Evolutionary conservation across 1,140 invertebrate species (phyloP).

Genomic region (Conopomorpha cramerella): DNA sequence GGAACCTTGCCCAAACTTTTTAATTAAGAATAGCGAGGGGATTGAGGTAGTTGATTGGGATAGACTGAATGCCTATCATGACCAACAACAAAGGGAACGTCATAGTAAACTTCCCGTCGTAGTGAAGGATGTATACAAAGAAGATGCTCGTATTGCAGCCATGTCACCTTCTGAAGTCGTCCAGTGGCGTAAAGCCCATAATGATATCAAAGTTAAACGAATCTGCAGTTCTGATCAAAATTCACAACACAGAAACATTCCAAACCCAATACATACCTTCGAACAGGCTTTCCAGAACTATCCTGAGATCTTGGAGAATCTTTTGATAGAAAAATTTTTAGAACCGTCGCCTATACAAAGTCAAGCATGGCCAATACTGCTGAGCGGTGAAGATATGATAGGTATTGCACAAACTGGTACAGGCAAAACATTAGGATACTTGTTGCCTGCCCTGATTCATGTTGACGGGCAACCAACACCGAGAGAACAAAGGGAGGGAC

Average conservation of each 20-base stretch:
- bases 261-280: constrained; percentile 84
- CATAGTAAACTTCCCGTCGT: constrained; percentile 70
- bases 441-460: constrained; percentile 88
- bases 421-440: constrained; percentile 88
- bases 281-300: constrained; percentile 83
- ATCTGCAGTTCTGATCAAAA: constrained; percentile 56
- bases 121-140: constrained; percentile 84
- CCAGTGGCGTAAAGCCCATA: constrained; percentile 65
- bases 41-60: constrained; percentile 40
- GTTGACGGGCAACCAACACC: constrained; percentile 79
- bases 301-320: constrained; percentile 83
- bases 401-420: constrained; percentile 95
- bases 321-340: constrained; percentile 79
- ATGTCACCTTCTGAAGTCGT: constrained; percentile 68
- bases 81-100: constrained; percentile 56
- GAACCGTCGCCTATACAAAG: constrained; percentile 89
- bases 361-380: constrained; percentile 87
- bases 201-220: constrained; percentile 73
- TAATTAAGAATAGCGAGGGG: constrained; percentile 23
- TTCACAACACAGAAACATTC: constrained; percentile 60
- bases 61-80: constrained; percentile 48
- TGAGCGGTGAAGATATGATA: constrained; percentile 86
- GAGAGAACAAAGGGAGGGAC: constrained; percentile 71
- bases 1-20: constrained; percentile 32
- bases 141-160: constrained; percentile 71